A percentile compares a stretch with the other conserved stretches of the same genome.
Evolutionary conservation across 2,888 invertebrate genomes (phyloP).

Genomic region (Hypomecis atomaria): DNA sequence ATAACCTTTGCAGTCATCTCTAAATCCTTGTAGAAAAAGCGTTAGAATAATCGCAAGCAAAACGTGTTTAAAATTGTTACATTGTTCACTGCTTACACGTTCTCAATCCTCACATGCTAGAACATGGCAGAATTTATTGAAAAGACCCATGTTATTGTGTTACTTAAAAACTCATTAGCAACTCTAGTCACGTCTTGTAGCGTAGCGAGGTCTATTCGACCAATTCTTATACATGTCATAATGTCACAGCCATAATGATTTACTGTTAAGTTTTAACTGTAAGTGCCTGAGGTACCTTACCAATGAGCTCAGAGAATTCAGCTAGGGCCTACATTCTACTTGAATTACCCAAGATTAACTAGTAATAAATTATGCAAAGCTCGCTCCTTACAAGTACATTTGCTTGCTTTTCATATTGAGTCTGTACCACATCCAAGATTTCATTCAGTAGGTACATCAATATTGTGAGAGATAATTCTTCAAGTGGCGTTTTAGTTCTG

Average conservation of each 20-base stretch:
- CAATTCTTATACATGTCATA: slow-evolving; percentile 70
- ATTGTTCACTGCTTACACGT: slow-evolving; percentile 30
- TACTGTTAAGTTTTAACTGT: slow-evolving; percentile 59
- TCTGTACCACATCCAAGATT: slow-evolving; percentile 7
- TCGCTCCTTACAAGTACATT: slow-evolving; percentile 22
- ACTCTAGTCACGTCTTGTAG: slow-evolving; percentile 70
- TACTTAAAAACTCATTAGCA: slow-evolving; percentile 57
- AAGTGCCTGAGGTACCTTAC: slow-evolving; percentile 25
- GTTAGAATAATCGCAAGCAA: neutral
- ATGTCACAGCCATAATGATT: slow-evolving; percentile 61
- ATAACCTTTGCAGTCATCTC: neutral
- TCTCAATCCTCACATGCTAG: slow-evolving; percentile 25
- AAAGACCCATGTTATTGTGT: slow-evolving; percentile 49
- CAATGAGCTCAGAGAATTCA: slow-evolving; percentile 38
- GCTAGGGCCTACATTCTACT: slow-evolving; percentile 29
- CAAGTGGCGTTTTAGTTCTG: neutral
- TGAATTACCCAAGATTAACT: slow-evolving; percentile 25
- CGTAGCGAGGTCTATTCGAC: slow-evolving; percentile 69
- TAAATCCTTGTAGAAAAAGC: neutral
- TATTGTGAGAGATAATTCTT: slow-evolving; percentile 3
- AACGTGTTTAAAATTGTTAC: slow-evolving; percentile 12
- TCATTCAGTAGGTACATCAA: neutral
- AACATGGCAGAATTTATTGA: slow-evolving; percentile 46
- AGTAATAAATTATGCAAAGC: slow-evolving; percentile 27
- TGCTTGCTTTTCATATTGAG: slow-evolving; percentile 21